Percentiles rank a stretch among this genome's conserved stretches.
Evolutionary conservation across 2,113 vertebrate species (phyloP).

Genomic region (Spermophilus dauricus): DNA sequence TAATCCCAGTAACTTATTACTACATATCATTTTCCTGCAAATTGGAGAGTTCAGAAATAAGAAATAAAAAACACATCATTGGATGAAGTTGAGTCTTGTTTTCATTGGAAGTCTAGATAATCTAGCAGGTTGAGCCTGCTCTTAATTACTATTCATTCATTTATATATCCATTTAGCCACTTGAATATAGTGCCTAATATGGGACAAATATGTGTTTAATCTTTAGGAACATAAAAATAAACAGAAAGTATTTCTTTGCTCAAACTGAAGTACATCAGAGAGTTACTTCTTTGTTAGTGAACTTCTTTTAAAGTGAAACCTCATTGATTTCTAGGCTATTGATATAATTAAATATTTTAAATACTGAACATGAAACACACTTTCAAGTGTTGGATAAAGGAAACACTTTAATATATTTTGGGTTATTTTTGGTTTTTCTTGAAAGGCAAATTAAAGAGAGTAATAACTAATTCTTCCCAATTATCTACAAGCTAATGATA

Average conservation of each 20-base stretch:
- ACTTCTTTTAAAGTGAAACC: slow-evolving; percentile 14
- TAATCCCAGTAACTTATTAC: neutral
- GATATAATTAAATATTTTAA: neutral
- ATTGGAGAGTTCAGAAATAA: slow-evolving; percentile 15
- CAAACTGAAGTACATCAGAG: neutral
- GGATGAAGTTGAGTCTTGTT: neutral
- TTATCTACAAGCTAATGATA: neutral
- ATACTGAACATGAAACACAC: neutral
- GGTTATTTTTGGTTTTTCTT: neutral
- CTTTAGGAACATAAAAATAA: neutral
- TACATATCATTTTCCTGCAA: neutral
- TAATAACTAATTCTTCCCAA: neutral
- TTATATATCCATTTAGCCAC: neutral
- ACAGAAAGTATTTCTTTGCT: neutral
- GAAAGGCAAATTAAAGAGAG: neutral
- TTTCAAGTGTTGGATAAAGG: neutral
- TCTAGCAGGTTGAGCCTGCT: neutral
- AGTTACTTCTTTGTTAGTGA: neutral
- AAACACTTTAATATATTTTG: neutral
- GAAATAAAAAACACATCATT: neutral
- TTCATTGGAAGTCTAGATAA: neutral
- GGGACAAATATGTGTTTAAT: neutral
- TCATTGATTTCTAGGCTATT: neutral
- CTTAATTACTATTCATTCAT: neutral
- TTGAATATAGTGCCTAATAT: neutral